Evolutionary conservation across 2,888 invertebrate species (phyloP).

Genomic region (Mythimna albipuncta): DNA sequence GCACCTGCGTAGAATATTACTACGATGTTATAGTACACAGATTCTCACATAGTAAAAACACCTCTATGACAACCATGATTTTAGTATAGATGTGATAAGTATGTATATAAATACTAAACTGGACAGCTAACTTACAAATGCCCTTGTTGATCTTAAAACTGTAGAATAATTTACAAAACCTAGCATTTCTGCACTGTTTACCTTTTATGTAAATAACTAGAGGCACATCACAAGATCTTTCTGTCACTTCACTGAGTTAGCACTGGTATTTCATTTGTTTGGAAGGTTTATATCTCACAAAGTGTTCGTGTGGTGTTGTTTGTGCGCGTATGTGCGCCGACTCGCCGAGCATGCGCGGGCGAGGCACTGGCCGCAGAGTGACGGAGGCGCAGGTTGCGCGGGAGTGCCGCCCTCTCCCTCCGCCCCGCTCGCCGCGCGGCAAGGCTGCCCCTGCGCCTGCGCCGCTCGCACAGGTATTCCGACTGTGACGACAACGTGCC

Average conservation of each 20-base stretch:
- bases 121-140: slow-evolving; percentile 74
- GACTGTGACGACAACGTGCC: slow-evolving; percentile 89
- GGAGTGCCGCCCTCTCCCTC: slow-evolving; percentile 73
- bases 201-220: slow-evolving; percentile 73
- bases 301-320: slow-evolving; percentile 62
- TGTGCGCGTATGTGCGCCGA: slow-evolving; percentile 73
- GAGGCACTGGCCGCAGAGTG: slow-evolving; percentile 82
- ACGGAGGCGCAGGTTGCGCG: slow-evolving; percentile 85
- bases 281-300: slow-evolving; percentile 65
- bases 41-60: slow-evolving; percentile 49
- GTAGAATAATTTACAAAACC: slow-evolving; percentile 63
- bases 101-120: slow-evolving; percentile 61
- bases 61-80: slow-evolving; percentile 41
- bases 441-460: slow-evolving; percentile 81
- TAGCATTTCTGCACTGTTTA: slow-evolving; percentile 71
- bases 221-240: slow-evolving; percentile 76
- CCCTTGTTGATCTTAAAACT: slow-evolving; percentile 73
- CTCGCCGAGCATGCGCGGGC: slow-evolving; percentile 79
- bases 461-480: slow-evolving; percentile 83
- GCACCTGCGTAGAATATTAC: slow-evolving; percentile 74
- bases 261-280: slow-evolving; percentile 73
- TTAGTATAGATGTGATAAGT: slow-evolving; percentile 65
- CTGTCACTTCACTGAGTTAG: slow-evolving; percentile 76
- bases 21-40: slow-evolving; percentile 58
- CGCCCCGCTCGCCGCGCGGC: slow-evolving; percentile 68